Base-by-base conservation (phyloP, 2,113 vertebrate species). In the Martes martes region DNA sequence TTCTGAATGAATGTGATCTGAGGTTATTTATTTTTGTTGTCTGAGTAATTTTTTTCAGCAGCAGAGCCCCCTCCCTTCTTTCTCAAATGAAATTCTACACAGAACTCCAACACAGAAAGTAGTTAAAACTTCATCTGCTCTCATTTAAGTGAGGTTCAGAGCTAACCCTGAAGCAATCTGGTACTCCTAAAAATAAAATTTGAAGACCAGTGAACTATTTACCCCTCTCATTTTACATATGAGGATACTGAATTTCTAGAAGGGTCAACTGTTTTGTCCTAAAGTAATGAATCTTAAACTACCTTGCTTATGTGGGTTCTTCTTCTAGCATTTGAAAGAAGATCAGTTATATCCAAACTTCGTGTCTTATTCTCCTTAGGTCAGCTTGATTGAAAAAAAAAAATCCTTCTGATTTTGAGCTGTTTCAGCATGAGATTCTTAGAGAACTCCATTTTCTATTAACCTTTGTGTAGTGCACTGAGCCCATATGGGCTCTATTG, bases 171-270 rank as follows among this genome's bases (percentile, higher is more conserved):
- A 95, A 78, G 88, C 39, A 95, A 7, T 89, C 85, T 83, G 52
- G 78, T 45, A 23, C 55, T 96, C 50, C 39, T 82, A 42, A 95
- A 97, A 96, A 91, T 85, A 93, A 97, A 94, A 96, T 91, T 50
- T 93, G 81, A 96, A 96, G 92, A 84, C 83, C 42, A 76, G 42
- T 90, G 79, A 97, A 96, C 92, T 97, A 33, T 92, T 96, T 96
- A 97, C 92, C 73, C 89, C 55, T 97, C 94, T 98, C 89, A 94
- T 89, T 96, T 97, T 97, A 94, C 67, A 23, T 91, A 71, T 19
- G 45, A 83, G 82, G 89, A 96, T 94, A 84, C 86, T 76, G 78
- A 95, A 73, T 97, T 96, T 96, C 36, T 84, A 83, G 84, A 90
- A 87, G 67, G 92, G 80, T 97, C 94, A 97, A 84, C 31, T 92